Evolutionary conservation across 2,797 vertebrate genomes (phyloP).

Genomic region (Eulemur mongoz): DNA sequence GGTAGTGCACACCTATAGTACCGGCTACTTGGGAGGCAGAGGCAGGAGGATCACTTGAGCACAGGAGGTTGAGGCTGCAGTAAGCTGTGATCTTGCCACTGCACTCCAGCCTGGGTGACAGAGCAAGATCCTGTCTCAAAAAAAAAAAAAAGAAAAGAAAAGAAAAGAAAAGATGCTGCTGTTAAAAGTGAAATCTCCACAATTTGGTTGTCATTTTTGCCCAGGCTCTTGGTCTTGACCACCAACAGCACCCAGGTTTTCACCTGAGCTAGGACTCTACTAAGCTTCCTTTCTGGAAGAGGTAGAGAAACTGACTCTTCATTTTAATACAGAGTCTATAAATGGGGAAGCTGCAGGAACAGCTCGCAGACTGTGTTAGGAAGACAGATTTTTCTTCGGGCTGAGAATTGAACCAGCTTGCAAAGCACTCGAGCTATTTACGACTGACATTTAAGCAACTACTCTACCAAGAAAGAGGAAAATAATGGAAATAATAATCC

Average conservation of each 20-base stretch:
- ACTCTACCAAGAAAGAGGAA: slow-evolving; percentile 39
- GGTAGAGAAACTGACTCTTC: slow-evolving; percentile 14
- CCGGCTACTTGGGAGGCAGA: background rate
- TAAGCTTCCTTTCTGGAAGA: background rate
- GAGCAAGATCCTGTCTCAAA: background rate
- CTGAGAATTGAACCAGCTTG: slow-evolving; percentile 69
- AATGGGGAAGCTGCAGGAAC: slow-evolving; percentile 61
- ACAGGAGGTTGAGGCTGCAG: background rate
- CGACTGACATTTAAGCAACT: slow-evolving; percentile 75
- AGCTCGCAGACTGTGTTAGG: slow-evolving; percentile 68
- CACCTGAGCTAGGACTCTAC: background rate
- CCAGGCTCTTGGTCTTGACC: background rate
- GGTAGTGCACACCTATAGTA: background rate
- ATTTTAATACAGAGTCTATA: slow-evolving; percentile 60
- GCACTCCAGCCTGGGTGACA: background rate
- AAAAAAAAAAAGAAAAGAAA: background rate
- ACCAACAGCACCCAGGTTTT: background rate
- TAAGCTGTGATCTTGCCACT: background rate
- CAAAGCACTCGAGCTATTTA: slow-evolving; percentile 74
- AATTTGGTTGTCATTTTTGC: background rate
- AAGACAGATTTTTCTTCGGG: slow-evolving; percentile 67
- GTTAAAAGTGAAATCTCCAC: background rate
- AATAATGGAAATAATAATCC: slow-evolving; percentile 70
- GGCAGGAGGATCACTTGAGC: background rate
- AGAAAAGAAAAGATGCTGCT: background rate